phyloP scores from a whole-genome alignment of 2,888 invertebrate species.

The Tachystola acroxantha region DNA sequence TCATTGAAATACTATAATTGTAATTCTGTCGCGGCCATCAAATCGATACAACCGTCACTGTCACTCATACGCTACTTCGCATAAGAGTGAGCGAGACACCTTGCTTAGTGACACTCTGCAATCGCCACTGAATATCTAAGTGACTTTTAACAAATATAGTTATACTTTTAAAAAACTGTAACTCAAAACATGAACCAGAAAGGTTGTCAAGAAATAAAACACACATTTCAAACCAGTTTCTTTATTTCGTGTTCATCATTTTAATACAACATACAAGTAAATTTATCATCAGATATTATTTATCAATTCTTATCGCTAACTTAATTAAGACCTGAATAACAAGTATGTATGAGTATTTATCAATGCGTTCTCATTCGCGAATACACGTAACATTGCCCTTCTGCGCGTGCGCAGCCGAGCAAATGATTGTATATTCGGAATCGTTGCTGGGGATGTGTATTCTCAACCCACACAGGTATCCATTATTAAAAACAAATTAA shows the following conservation, averaged over 20 bases:
- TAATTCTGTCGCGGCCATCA: too few relatives aligned
- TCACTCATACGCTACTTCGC: too few relatives aligned
- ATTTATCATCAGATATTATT: conserved; percentile 78
- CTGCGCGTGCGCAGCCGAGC: conserved; percentile 2
- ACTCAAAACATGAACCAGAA: too few relatives aligned
- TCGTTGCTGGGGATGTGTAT: conserved; percentile 13
- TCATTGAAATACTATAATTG: too few relatives aligned
- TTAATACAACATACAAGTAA: conserved; percentile 80
- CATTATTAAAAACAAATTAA: conserved; percentile 27
- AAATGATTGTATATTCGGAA: background rate
- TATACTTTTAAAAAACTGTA: too few relatives aligned
- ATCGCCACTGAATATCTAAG: too few relatives aligned
- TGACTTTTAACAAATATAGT: too few relatives aligned
- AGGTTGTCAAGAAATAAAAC: conserved; percentile 43
- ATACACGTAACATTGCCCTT: background rate
- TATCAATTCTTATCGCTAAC: conserved; percentile 75
- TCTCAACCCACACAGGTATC: conserved; percentile 37
- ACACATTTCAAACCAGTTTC: conserved; percentile 73
- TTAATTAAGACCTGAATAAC: conserved; percentile 74
- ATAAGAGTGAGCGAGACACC: too few relatives aligned
- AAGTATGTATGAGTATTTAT: conserved; percentile 48
- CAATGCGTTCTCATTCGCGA: conserved; percentile 18
- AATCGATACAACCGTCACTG: too few relatives aligned
- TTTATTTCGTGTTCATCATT: conserved; percentile 77
- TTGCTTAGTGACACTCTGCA: too few relatives aligned